Base-by-base conservation (phyloP, 1,140 invertebrate species). In the Drosophila aff. region DNA sequence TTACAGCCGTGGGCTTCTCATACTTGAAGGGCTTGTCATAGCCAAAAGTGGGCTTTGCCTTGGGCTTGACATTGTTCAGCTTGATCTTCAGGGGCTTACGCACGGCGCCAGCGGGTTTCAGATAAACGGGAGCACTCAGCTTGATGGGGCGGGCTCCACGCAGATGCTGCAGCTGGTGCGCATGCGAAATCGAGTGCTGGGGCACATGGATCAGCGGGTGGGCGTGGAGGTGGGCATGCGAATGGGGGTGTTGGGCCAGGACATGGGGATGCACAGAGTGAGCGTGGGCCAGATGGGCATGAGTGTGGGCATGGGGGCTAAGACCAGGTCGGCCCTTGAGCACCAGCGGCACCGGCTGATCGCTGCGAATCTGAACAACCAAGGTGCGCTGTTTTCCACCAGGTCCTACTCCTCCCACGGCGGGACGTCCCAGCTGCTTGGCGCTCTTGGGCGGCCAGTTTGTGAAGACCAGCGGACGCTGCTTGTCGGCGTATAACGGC, bases 21-120 rank as follows among this genome's bases (percentile, higher is more conserved):
- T 89, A 92, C 55, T 89, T 91, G 55, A 91, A 92, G 50, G 91
- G 91, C 41, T 92, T 92, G 31, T 91, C 89, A 33, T 91, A 92
- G n/a, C 81, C 83, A 21, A 90, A 82, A 0, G 74, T 73, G 0
- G 91, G 91, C 61, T 92, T 92, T 3, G 76, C 36, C 33, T 91
- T 78, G 0, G 71, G 76, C 58, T 92, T 92, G 0, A 71, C 57
- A 40, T 78, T 92, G n/a, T 60, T 89, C 10, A 84, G 64, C 64
- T 92, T 92, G 9, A 92, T 78, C 68, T 92, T 92, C 18, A 92
- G 44, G 4, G 91, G 91, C n/a, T 92, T 92, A 4, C 91, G 76
- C 5, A 83, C 21, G 16, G 74, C 58, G 3, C 26, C 47, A 6
- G 69, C 43, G 8, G 68, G 75, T 33, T 92, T 91, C 11, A 92